These are phyloP conservation scores for Griposia aprilina DNA, from an alignment of 2,888 invertebrate genomes.

Conservation along the genomic window DNA sequence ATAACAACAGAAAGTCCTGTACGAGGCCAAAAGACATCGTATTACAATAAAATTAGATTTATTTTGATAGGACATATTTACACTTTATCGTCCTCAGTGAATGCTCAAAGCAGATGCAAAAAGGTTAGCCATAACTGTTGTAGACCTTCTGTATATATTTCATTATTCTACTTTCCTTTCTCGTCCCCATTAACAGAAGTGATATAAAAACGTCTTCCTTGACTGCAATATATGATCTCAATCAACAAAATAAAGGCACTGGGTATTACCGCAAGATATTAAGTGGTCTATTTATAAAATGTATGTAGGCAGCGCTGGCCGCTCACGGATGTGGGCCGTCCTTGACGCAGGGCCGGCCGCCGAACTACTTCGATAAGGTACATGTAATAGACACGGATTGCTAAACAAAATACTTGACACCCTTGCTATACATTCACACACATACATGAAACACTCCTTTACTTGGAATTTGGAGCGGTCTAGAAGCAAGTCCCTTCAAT, in stretches of 20 bases:
- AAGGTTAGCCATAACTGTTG: too few species aligned
- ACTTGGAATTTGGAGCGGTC: slow-evolving; percentile 50
- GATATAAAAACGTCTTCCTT: slow-evolving; percentile 42
- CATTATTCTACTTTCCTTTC: slow-evolving; percentile 28
- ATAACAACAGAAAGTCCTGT: too few species aligned
- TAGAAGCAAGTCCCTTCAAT: slow-evolving; percentile 31
- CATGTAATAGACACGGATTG: slow-evolving; percentile 60
- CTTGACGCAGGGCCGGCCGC: slow-evolving; percentile 68
- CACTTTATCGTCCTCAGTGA: background rate
- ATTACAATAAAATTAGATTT: background rate
- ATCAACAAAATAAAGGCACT: slow-evolving; percentile 48
- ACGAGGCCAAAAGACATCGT: too few species aligned
- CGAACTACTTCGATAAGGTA: slow-evolving; percentile 51
- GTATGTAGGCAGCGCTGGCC: slow-evolving; percentile 63
- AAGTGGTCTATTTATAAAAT: slow-evolving; percentile 65
- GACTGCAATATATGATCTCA: slow-evolving; percentile 44
- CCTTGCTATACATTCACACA: slow-evolving; percentile 41
- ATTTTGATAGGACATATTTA: background rate
- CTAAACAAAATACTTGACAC: slow-evolving; percentile 59
- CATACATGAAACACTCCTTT: slow-evolving; percentile 52
- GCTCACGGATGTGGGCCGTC: slow-evolving; percentile 70
- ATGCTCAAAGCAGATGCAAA: background rate
- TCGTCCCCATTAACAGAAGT: slow-evolving; percentile 11
- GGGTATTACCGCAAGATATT: slow-evolving; percentile 54
- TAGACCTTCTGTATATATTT: slow-evolving; percentile 18